Conservation (phyloP, 2,113 vertebrate species). For the Osmerus mordax region DNA sequence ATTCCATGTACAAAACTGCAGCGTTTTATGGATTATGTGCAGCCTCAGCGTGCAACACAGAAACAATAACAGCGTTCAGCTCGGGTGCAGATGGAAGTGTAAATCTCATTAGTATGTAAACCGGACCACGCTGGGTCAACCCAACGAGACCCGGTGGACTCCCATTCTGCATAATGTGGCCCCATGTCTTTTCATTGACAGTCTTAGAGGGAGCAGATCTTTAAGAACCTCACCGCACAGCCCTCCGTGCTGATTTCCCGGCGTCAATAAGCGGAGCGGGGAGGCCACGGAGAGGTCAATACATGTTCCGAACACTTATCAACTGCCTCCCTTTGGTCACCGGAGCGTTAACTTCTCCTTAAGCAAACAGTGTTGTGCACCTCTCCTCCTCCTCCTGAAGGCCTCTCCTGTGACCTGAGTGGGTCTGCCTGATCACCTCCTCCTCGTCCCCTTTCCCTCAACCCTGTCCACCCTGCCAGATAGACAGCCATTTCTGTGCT, state of each 20-base stretch:
- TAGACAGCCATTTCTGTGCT: conserved; percentile 39
- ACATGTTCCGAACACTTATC: conserved; percentile 60
- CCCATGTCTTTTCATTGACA: conserved; percentile 57
- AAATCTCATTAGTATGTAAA: conserved; percentile 66
- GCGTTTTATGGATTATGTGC: conserved; percentile 43
- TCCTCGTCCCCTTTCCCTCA: neutral
- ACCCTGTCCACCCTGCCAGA: neutral
- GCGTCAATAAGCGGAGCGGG: conserved; percentile 54
- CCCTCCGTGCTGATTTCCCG: conserved; percentile 57
- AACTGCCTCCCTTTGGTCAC: conserved; percentile 52
- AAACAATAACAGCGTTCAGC: conserved; percentile 27
- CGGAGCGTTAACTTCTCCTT: conserved; percentile 60
- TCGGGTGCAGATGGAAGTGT: conserved; percentile 3
- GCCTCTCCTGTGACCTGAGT: conserved; percentile 47
- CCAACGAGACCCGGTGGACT: conserved; percentile 58
- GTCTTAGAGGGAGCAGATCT: conserved; percentile 49
- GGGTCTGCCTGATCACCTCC: conserved; percentile 35
- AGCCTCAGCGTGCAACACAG: conserved; percentile 14
- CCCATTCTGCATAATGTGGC: conserved; percentile 58
- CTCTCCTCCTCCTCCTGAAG: conserved; percentile 37
- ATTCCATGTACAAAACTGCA: conserved; percentile 21
- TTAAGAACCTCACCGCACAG: conserved; percentile 44
- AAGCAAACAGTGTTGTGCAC: conserved; percentile 56
- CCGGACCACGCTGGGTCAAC: conserved; percentile 54
- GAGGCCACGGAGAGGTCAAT: conserved; percentile 54